Conservation (phyloP, 2,797 vertebrate species). For the Sternotherus odoratus region DNA sequence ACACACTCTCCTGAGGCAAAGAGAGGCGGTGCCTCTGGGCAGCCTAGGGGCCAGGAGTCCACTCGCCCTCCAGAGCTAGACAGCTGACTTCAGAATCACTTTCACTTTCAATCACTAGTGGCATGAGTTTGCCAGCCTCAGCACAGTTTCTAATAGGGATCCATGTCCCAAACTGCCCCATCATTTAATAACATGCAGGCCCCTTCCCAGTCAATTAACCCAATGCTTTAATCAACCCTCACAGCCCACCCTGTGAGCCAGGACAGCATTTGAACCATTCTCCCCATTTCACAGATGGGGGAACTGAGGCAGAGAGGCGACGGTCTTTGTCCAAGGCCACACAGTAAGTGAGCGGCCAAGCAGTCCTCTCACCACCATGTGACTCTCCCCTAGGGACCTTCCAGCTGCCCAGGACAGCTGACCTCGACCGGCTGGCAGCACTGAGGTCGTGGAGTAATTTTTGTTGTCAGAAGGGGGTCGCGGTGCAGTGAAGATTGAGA, state of each 20-base stretch:
- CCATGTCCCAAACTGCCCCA: neutral
- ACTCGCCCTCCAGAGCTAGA: neutral
- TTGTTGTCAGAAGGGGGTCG: too few species aligned
- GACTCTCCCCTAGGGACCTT: neutral
- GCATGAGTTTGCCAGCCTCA: neutral
- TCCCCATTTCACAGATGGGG: neutral
- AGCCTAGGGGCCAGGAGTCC: neutral
- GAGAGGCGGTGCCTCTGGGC: neutral
- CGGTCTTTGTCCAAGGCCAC: neutral
- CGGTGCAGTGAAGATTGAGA: too few species aligned
- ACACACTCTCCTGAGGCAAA: neutral
- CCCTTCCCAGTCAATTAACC: neutral
- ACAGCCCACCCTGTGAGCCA: neutral
- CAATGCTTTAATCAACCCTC: neutral
- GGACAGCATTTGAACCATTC: neutral
- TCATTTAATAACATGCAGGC: neutral
- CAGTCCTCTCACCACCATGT: neutral
- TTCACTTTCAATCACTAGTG: neutral
- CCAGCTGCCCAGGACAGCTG: neutral
- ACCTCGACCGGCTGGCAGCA: neutral
- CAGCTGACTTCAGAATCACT: neutral
- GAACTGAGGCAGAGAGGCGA: neutral
- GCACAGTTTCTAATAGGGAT: neutral
- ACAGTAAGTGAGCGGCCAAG: neutral
- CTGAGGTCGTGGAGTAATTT: neutral